phyloP scores from a whole-genome alignment of 2,797 vertebrate genomes.

The Psittacula echo region DNA sequence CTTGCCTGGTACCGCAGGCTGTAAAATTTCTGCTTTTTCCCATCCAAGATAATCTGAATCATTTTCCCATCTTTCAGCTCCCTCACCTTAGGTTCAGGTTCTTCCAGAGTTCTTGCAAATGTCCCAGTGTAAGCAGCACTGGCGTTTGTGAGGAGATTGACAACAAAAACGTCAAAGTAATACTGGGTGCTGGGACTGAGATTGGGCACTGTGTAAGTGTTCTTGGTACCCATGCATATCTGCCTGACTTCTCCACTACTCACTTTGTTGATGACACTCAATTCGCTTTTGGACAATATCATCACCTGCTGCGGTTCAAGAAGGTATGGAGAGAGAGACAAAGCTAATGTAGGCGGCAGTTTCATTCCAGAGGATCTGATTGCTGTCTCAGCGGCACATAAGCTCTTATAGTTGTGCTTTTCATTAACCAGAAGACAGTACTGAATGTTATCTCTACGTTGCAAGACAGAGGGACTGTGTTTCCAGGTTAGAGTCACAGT shows the following conservation, averaged over 20 bases:
- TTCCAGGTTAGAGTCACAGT: constrained; percentile 89
- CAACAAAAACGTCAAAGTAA: constrained; percentile 90
- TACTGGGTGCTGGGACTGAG: constrained; percentile 86
- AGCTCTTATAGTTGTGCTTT: constrained; percentile 85
- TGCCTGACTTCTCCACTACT: constrained; percentile 77
- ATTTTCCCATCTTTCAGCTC: constrained; percentile 86
- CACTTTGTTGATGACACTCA: constrained; percentile 65
- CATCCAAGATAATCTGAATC: constrained; percentile 80
- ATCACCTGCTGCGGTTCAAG: constrained; percentile 62
- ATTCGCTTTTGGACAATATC: constrained; percentile 52
- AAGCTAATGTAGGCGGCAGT: neutral
- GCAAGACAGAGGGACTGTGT: constrained; percentile 81
- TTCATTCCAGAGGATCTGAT: constrained; percentile 57
- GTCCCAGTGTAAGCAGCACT: constrained; percentile 85
- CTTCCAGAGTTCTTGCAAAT: constrained; percentile 83
- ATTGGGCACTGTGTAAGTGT: constrained; percentile 84
- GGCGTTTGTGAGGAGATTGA: constrained; percentile 84
- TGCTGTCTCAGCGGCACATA: constrained; percentile 84
- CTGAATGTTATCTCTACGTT: constrained; percentile 74
- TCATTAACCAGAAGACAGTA: constrained; percentile 89
- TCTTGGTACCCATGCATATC: constrained; percentile 84
- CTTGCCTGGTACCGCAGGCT: constrained; percentile 82
- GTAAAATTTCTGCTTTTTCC: constrained; percentile 75
- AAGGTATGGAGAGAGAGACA: constrained; percentile 59
- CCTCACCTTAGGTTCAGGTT: constrained; percentile 78